These are phyloP conservation scores for Phocoena phocoena DNA, from an alignment of 2,113 vertebrate genomes.

Conservation along the genomic window DNA sequence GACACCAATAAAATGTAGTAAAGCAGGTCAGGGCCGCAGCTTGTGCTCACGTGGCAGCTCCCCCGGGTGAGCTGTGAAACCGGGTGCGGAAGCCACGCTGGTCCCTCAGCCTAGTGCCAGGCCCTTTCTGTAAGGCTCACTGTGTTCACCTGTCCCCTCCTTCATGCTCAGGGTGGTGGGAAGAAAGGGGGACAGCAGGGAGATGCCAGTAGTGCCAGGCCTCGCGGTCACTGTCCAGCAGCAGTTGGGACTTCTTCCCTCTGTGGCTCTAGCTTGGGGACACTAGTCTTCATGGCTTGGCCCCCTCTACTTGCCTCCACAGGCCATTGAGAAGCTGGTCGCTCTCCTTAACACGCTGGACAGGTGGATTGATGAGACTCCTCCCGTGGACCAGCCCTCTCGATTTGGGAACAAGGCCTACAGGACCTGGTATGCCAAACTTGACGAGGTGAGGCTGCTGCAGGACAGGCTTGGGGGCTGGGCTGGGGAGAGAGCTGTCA, in stretches of 20 bases:
- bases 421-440: constrained; percentile 94
- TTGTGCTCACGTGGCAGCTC: fast-evolving
- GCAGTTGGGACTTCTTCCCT: neutral
- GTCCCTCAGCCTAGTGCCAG: too few species aligned
- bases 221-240: neutral
- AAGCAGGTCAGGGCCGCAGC: neutral
- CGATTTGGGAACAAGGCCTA: constrained; percentile 99
- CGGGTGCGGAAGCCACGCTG: neutral
- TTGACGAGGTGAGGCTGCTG: constrained; percentile 90
- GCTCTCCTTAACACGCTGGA: constrained; percentile 92
- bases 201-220: neutral
- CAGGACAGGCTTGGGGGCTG: neutral
- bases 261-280: neutral
- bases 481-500: neutral
- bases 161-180: neutral
- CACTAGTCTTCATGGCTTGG: neutral
- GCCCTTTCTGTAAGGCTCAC: neutral
- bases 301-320: neutral
- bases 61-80: neutral
- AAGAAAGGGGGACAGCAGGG: neutral
- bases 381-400: constrained; percentile 95
- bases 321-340: constrained; percentile 94
- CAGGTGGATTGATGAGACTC: constrained; percentile 96
- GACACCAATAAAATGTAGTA: fast-evolving
- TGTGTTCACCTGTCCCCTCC: fast-evolving